phyloP scores from a whole-genome alignment of 2,113 vertebrate species.

The Stegastes partitus region DNA sequence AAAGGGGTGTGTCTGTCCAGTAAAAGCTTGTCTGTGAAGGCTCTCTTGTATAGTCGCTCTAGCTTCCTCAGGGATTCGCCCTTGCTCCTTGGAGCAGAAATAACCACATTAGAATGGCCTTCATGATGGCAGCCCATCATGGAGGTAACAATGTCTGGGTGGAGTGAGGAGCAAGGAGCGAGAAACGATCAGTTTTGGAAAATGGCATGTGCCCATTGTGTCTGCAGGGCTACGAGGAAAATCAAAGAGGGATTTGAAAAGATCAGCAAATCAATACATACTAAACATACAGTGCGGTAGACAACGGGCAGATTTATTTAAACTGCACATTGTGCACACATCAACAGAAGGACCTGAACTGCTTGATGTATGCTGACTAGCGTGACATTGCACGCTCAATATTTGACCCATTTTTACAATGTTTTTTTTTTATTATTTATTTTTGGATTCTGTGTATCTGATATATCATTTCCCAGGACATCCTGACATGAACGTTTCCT shows the following conservation, averaged over 20 bases:
- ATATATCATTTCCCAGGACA: conserved; percentile 29
- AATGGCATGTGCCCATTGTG: conserved; percentile 8
- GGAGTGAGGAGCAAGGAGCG: not conserved
- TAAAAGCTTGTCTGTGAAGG: not conserved
- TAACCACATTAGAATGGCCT: not conserved
- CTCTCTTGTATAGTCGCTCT: not conserved
- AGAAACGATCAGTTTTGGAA: conserved; percentile 18
- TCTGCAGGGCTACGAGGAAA: conserved; percentile 16
- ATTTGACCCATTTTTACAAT: conserved; percentile 44
- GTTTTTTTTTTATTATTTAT: conserved; percentile 17
- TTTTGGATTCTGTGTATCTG: conserved; percentile 1
- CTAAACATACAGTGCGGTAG: not conserved
- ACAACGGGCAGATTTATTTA: conserved; percentile 21
- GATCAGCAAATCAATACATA: conserved; percentile 22
- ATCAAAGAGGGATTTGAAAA: conserved; percentile 21
- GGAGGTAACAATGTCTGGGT: not conserved
- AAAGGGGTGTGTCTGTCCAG: not conserved
- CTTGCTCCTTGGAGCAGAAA: conserved; percentile 14
- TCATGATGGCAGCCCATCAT: not conserved
- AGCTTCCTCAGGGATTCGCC: not conserved
- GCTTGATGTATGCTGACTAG: not conserved
- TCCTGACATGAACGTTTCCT: conserved; percentile 9
- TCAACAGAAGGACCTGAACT: not conserved
- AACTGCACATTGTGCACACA: not conserved
- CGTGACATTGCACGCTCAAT: conserved; percentile 13